These are phyloP conservation scores for Capitella teleta DNA, from an alignment of 1,140 invertebrate genomes.

Conservation along the genomic window DNA sequence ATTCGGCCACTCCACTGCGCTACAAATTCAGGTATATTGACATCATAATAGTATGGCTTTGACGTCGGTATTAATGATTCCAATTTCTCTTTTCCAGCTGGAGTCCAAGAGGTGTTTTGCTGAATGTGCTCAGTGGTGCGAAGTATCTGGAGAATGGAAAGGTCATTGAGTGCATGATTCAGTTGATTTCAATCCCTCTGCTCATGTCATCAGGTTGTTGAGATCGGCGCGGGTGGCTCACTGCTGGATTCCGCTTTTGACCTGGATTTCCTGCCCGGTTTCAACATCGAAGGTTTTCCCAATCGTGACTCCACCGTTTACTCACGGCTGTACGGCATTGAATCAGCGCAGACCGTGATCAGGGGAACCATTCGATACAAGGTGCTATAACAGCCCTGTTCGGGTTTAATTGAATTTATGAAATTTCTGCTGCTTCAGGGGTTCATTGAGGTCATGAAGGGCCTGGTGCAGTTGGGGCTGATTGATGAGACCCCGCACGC, in stretches of 20 bases:
- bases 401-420: too few species aligned
- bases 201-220: conserved; percentile 54
- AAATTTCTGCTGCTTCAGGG: conserved; percentile 55
- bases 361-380: conserved; percentile 82
- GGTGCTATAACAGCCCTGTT: too few species aligned
- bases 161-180: neutral
- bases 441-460: conserved; percentile 75
- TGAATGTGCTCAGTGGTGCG: conserved; percentile 78
- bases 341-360: conserved; percentile 68
- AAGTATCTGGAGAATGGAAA: conserved; percentile 58
- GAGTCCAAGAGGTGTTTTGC: conserved; percentile 80
- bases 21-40: conserved; percentile 79
- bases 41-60: neutral
- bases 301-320: conserved; percentile 93
- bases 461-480: conserved; percentile 73
- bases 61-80: neutral
- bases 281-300: conserved; percentile 89
- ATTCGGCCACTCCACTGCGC: conserved; percentile 73
- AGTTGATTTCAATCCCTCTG: neutral
- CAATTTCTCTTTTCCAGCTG: conserved; percentile 46
- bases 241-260: conserved; percentile 66
- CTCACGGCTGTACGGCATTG: conserved; percentile 66
- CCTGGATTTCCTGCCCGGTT: conserved; percentile 87
- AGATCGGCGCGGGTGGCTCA: conserved; percentile 78
- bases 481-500: conserved; percentile 78